Base-by-base conservation (phyloP, 2,113 vertebrate genomes). In the Brevimyrus niger region DNA sequence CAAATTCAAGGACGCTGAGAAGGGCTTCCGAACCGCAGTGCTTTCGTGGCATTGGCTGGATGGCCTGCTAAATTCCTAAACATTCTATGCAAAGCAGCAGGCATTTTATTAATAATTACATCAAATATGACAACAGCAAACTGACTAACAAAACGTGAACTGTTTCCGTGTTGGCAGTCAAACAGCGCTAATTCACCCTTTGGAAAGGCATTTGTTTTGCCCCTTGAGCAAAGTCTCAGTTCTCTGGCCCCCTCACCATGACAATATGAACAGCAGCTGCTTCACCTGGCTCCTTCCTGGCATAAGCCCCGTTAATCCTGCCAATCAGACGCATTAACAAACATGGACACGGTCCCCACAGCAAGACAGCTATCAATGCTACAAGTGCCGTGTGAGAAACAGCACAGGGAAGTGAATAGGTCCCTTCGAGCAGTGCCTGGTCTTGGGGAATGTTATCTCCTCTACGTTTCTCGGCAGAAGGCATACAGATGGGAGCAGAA, bases 241-340 rank as follows among this genome's bases (percentile, higher is more conserved):
- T 44, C 93, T 89, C 48, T 44, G 92, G 91, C 94, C 91, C 90
- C 91, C 90, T 91, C 93, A 94, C 89, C 89, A 73, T 93, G 91
- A 93, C 88, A 93, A 94, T 96, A 95, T 46, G 90, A 94, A 88
- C 93, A 94, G 90, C 94, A 93, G 94, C 92, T 95, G 90, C 93
- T 94, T 96, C 92, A 94, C 91, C 94, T 95, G 92, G 88, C 89
- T 88, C 90, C 13, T 53, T 58, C 94, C 73, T 91, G 93, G 93
- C 96, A 95, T 95, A 94, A 96, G 93, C 91, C 92, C 91, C 90
- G 90, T 93, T 94, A 94, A 95, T 94, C 92, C 92, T 94, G 93
- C 93, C 94, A 93, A 94, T 94, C 95, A 94, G 94, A 93, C 90
- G 93, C 94, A 94, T 92, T 94, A 94, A 92, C 94, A 94, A 93